Percentiles rank a stretch among this genome's conserved stretches.
Evolutionary conservation across 2,113 vertebrate genomes (phyloP).

Genomic region (Martes martes): DNA sequence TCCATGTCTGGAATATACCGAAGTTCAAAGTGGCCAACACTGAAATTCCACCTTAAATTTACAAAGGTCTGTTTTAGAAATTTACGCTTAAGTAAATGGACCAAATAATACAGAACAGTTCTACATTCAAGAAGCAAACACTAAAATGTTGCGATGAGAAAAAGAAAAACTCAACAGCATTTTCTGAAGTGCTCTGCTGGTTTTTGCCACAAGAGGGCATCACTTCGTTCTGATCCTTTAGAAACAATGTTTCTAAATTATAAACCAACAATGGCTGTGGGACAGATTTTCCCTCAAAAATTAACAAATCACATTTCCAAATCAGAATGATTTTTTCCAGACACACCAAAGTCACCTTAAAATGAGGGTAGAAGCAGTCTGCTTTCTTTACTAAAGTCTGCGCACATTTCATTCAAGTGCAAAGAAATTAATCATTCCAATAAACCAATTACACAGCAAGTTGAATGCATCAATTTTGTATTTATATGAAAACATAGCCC

Average conservation of each 20-base stretch:
- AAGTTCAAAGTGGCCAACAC: constrained; percentile 97
- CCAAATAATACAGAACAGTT: constrained; percentile 14
- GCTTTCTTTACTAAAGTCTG: not conserved
- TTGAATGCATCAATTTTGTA: not conserved
- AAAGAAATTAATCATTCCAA: constrained; percentile 15
- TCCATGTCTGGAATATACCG: constrained; percentile 91
- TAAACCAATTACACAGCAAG: not conserved
- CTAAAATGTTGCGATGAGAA: not conserved
- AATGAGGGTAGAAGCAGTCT: not conserved
- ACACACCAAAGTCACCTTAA: not conserved
- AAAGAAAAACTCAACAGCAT: not conserved
- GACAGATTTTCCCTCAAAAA: not conserved
- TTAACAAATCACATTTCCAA: not conserved
- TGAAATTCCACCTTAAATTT: constrained; percentile 97
- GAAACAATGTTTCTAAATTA: not conserved
- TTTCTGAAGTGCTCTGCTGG: not conserved
- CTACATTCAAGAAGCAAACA: not conserved
- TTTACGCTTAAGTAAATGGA: constrained; percentile 24
- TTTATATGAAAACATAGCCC: not conserved
- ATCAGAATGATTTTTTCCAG: not conserved
- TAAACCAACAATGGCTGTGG: not conserved
- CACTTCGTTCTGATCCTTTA: not conserved
- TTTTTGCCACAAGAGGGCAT: constrained; percentile 44
- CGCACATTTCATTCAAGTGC: not conserved
- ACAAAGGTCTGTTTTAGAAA: constrained; percentile 69